A percentile compares a stretch with the other conserved stretches of the same genome.
These are phyloP conservation scores for Aphidius gifuensis DNA, from an alignment of 1,140 invertebrate genomes.

Conservation along the genomic window DNA sequence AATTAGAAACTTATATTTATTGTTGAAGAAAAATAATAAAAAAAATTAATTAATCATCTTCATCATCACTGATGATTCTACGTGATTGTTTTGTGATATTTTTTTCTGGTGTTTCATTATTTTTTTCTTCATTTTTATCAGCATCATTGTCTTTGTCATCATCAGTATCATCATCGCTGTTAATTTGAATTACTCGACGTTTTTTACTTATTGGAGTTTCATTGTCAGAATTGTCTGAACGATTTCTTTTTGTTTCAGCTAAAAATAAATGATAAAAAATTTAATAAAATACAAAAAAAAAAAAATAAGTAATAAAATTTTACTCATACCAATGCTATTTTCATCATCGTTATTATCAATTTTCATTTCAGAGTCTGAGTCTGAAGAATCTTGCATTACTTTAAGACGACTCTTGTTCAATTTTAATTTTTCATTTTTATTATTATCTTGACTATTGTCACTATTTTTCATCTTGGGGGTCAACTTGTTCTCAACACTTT, in stretches of 20 bases:
- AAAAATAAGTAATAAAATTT: background rate
- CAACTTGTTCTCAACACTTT: background rate
- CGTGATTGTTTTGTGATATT: constrained; percentile 28
- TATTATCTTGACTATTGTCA: constrained; percentile 4
- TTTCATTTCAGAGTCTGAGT: constrained; percentile 34
- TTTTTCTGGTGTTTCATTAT: background rate
- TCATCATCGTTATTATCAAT: constrained; percentile 18
- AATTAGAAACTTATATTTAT: too few relatives aligned
- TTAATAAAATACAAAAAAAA: background rate
- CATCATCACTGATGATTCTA: constrained; percentile 33
- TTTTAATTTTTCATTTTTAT: constrained; percentile 15
- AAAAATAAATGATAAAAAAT: constrained; percentile 3
- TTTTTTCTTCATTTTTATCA: too few relatives aligned
- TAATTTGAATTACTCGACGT: constrained; percentile 44
- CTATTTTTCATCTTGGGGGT: background rate
- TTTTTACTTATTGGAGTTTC: constrained; percentile 38
- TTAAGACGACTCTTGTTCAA: constrained; percentile 27
- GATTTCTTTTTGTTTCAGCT: constrained; percentile 36
- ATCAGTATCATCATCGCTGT: constrained; percentile 40
- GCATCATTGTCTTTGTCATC: background rate
- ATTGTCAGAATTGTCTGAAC: constrained; percentile 35
- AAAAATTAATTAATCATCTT: constrained; percentile 19
- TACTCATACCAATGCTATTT: background rate
- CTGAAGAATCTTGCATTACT: constrained; percentile 26
- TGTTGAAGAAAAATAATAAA: too few relatives aligned